Evolutionary conservation across 2,797 vertebrate species (phyloP).

Genomic region (Psittacula echo): DNA sequence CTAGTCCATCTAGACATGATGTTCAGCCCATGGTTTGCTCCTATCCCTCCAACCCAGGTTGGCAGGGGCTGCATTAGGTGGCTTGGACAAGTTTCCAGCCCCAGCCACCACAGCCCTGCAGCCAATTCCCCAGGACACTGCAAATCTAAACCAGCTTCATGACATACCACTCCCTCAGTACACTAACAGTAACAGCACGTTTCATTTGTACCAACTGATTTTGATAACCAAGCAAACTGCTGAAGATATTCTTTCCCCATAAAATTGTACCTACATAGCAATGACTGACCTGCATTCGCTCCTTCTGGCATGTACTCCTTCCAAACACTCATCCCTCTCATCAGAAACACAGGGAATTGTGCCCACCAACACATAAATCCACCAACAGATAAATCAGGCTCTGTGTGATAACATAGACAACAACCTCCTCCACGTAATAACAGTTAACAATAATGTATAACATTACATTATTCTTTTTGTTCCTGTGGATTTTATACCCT

Average conservation of each 20-base stretch:
- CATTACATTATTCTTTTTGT: background rate
- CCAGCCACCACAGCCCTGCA: fast-evolving
- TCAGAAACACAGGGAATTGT: background rate
- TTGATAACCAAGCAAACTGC: background rate
- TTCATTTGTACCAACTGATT: fast-evolving
- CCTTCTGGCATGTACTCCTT: background rate
- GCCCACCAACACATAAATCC: fast-evolving
- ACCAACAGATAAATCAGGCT: background rate
- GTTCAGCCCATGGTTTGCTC: background rate
- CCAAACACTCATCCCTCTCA: background rate
- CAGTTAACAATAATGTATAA: background rate
- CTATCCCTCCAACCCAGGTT: fast-evolving
- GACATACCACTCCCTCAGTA: background rate
- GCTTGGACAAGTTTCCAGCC: background rate
- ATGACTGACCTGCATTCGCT: background rate
- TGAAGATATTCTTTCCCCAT: background rate
- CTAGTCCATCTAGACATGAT: background rate
- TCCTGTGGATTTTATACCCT: background rate
- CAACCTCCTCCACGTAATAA: background rate
- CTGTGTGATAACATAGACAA: background rate
- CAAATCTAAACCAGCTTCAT: background rate
- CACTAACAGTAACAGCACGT: background rate
- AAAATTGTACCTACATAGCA: background rate
- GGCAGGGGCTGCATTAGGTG: background rate
- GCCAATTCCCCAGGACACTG: background rate